These are phyloP conservation scores for Sebastes reedi DNA, from an alignment of 2,797 vertebrate species.

Conservation along the genomic window DNA sequence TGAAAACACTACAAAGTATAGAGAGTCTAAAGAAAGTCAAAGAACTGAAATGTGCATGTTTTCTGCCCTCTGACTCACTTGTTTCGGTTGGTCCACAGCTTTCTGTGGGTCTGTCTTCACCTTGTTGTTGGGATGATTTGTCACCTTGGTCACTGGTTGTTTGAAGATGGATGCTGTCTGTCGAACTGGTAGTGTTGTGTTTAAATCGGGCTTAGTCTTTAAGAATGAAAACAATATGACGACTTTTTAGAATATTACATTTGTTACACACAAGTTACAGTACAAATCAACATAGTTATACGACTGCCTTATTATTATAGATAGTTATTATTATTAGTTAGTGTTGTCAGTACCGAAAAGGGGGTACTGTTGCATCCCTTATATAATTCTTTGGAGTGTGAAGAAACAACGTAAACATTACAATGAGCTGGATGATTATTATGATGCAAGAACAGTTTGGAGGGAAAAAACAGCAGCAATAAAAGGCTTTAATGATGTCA, in stretches of 20 bases:
- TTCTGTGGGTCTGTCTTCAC: conserved; percentile 97
- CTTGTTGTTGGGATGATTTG: conserved; percentile 98
- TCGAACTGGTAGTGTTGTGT: conserved; percentile 94
- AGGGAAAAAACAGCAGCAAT: not conserved
- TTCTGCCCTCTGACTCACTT: conserved; percentile 79
- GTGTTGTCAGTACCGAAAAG: not conserved
- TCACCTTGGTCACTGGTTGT: conserved; percentile 97
- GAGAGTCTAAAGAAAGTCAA: not conserved
- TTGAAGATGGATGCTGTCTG: conserved; percentile 99
- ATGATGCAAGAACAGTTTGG: not conserved
- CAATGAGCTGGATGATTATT: not conserved
- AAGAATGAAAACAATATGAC: conserved; percentile 12
- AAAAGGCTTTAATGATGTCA: not conserved
- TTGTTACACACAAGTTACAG: not conserved
- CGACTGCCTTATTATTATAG: not conserved
- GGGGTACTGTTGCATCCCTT: not conserved
- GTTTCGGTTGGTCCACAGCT: conserved; percentile 94
- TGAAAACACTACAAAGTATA: not conserved
- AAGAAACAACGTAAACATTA: not conserved
- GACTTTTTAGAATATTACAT: not conserved
- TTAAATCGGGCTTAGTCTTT: conserved; percentile 94
- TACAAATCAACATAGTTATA: not conserved
- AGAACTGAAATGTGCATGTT: not conserved
- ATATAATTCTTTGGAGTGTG: not conserved
- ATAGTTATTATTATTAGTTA: not conserved